Base-by-base conservation (phyloP, 2,113 vertebrate genomes). In the Myotis lucifugus region DNA sequence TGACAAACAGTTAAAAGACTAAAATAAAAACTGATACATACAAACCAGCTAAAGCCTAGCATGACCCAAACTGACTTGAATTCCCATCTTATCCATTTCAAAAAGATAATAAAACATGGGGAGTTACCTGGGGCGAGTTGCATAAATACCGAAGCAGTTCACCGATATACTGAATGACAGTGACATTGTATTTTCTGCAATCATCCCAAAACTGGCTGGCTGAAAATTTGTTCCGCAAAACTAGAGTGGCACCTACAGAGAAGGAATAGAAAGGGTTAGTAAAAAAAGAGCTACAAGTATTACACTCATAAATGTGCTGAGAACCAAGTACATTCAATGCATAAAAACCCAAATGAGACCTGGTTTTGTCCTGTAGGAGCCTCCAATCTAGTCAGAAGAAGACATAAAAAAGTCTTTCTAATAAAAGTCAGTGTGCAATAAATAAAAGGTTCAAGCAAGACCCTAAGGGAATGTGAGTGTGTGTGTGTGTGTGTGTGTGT, bases 161-260 rank as follows among this genome's bases (percentile, higher is more conserved):
- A 83, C 99, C 99, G 0, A 99, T 99, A 84, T 99, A 99, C 97
- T 99, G 99, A 91, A 99, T 97, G 56, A 99, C 98, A 0, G 99
- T 99, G 85, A 99, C 98, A 0, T 98, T 98, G 46, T 99, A 96
- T 97, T 98, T 99, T 96, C 99, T 98, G 98, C 99, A 99, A 88
- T 99, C 99, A 21, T 99, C 99, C 99, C 99, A 99, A 92, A 99
- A 99, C 90, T 99, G 98, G 85, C 98, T 99, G 93, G 99, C 99
- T 94, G 99, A 99, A 98, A 99, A 99, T 98, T 98, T 99, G 95
- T 95, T 97, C 37, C 98, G 97, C 72, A 99, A 97, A 94, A 98
- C 97, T 11, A 99, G 59, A 34, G 99, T 99, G 25, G 98, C 99
- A 84, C 99, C 99, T 99, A 94, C 4, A 83, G 90, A 95, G n/a